A percentile compares a stretch with the other conserved stretches of the same genome.
Conservation (phyloP, 2,113 vertebrate genomes). For the Mastomys coucha region DNA sequence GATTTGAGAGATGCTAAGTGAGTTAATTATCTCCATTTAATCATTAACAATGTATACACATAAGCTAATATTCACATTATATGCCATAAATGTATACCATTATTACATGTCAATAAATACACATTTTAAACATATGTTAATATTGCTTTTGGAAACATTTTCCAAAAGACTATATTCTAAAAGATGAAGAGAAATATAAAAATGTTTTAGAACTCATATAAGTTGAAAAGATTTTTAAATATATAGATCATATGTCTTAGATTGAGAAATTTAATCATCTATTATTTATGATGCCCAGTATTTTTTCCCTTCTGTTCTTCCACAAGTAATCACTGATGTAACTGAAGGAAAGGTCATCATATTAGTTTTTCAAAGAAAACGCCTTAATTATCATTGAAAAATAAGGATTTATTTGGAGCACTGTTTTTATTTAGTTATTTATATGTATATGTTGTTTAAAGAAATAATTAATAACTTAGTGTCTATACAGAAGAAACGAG, state of each 20-base stretch:
- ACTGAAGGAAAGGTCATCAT: background rate
- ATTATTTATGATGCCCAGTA: background rate
- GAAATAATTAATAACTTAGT: background rate
- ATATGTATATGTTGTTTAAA: background rate
- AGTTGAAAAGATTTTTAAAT: constrained; percentile 25
- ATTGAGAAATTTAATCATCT: background rate
- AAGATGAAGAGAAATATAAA: background rate
- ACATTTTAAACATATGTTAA: background rate
- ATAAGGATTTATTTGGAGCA: background rate
- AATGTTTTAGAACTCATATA: background rate
- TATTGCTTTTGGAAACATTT: background rate
- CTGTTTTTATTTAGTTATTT: background rate
- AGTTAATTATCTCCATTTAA: background rate
- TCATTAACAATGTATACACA: background rate
- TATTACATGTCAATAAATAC: background rate
- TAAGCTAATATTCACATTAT: background rate
- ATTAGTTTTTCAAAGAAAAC: background rate
- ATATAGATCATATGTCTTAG: background rate
- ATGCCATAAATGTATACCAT: background rate
- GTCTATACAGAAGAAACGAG: background rate
- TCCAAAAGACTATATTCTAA: background rate
- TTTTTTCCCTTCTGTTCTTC: background rate
- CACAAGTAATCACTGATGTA: background rate
- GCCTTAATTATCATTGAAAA: background rate
- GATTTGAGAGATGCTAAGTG: too few species aligned